Evolutionary conservation across 2,113 vertebrate species (phyloP), one percentile per base, ranked within the genome.

Genomic region (Rhinoderma darwinii): DNA sequence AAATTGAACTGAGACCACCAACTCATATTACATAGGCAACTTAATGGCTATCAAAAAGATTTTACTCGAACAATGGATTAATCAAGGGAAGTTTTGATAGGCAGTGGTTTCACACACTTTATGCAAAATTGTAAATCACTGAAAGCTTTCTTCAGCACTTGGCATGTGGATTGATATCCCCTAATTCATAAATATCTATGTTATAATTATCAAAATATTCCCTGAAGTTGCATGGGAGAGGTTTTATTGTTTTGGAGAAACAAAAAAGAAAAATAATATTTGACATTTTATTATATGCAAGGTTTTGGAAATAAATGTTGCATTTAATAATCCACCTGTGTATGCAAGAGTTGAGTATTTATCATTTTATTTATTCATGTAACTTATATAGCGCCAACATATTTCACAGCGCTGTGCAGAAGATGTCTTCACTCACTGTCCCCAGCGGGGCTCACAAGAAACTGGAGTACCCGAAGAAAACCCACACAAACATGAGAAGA

Each of bases 11-110:
- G 76, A 82, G 85, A 82, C 85, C 85, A 87, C 85, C 68, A 87
- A 87, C 85, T 87, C 85, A 81, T 87, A 82, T 87, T 87, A 82
- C 85, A 87, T 74, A 87, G 85, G 66, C 85, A 87, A 87, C 85
- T 82, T 61, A 87, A 87, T 87, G 78, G 85, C 85, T 78, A 87
- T 87, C 85, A 87, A 72, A 82, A 87, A 82, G 77, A 87, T 87
- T 87, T 74, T 74, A 35, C 63, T 87, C 50, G 85, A 87, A 87
- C 85, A 87, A 87, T 87, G 68, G 85, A 87, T 87, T 86, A 87
- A 87, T 87, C 85, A 87, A 87, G 78, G 78, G 47, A 87, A 87
- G 85, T 87, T 87, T 82, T 87, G 77, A 81, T 61, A 87, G 66
- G 68, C 77, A 87, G 85, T 73, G 68, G 85, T 87, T 80, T 87